Base-by-base conservation (phyloP, 2,113 vertebrate species). In the Pygoscelis adeliae region DNA sequence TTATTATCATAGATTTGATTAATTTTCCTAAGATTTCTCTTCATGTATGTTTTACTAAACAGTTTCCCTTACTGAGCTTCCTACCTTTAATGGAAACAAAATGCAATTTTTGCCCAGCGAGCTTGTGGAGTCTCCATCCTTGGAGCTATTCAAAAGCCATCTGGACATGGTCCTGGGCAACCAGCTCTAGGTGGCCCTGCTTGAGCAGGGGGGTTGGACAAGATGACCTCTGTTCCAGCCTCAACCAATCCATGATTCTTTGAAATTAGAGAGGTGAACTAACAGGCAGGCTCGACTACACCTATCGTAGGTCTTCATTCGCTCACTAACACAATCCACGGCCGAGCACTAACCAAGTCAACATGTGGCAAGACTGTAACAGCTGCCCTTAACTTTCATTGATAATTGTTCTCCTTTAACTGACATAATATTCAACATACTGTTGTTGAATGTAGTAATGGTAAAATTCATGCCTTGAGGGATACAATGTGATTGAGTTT, bases 401-500 rank as follows among this genome's bases (percentile, higher is more conserved):
- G 91, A 94, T 98, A 98, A 98, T 95, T 97, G 96, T 95, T 97
- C 91, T 97, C 91, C 94, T 98, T 98, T 97, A 98, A 97, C 90
- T 95, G 85, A 97, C 97, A 97, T 96, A 98, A 98, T 97, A 98
- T 97, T 98, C 96, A 94, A 97, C 98, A 98, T 71, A 93, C 46
- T 95, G 90, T 96, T 97, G 95, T 96, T 98, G 90, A 98, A 96
- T 93, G 97, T 89, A 96, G 95, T 94, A 97, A 97, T 89, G 86
- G 79, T 85, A 87, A 98, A 98, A 98, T 97, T 96, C 93, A 98
- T 98, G 97, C 97, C 98, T 98, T 80, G 82, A 98, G 98, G 98
- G 97, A 96, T 97, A 97, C 96, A 96, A 49, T 96, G 96, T 97
- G 97, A 98, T 98, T 98, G 97, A 98, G 98, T 98, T 98, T 99